Conservation (phyloP, 2,113 vertebrate genomes). For the Bettongia penicillata region DNA sequence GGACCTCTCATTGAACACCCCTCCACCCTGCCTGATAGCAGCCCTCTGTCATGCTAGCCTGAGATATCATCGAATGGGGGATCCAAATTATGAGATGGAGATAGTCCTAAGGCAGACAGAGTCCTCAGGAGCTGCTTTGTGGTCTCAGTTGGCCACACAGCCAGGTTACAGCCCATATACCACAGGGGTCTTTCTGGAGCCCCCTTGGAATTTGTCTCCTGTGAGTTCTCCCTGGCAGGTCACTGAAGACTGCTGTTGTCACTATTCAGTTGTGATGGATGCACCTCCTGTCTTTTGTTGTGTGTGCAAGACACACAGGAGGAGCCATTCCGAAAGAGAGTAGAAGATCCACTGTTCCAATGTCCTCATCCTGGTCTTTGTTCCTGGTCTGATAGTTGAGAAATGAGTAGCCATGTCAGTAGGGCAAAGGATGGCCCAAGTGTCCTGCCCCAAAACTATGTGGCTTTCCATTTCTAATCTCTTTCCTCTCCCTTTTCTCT, state of each 20-base stretch:
- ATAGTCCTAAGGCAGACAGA: neutral
- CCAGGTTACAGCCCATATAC: neutral
- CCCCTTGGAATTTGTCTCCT: neutral
- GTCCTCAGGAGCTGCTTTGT: neutral
- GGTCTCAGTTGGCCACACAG: neutral
- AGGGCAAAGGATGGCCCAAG: neutral
- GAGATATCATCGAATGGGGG: neutral
- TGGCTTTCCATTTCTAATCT: conserved; percentile 74
- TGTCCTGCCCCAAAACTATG: neutral
- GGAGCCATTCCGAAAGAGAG: neutral
- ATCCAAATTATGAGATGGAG: neutral
- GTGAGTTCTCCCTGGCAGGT: neutral
- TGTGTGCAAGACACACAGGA: neutral
- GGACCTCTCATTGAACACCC: neutral
- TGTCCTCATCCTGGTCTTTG: neutral
- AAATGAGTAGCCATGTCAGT: neutral
- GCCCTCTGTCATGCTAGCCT: neutral
- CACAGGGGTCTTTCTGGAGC: neutral
- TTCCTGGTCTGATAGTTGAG: neutral
- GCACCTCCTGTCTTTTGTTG: neutral
- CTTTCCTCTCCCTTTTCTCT: conserved; percentile 61
- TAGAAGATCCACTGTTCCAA: neutral
- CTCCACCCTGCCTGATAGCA: too few species aligned
- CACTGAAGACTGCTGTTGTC: too few species aligned
- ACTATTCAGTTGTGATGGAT: neutral